Evolutionary conservation across 2,888 invertebrate species (phyloP), one percentile per base, ranked within the genome.

Genomic region (Acleris emargana): DNA sequence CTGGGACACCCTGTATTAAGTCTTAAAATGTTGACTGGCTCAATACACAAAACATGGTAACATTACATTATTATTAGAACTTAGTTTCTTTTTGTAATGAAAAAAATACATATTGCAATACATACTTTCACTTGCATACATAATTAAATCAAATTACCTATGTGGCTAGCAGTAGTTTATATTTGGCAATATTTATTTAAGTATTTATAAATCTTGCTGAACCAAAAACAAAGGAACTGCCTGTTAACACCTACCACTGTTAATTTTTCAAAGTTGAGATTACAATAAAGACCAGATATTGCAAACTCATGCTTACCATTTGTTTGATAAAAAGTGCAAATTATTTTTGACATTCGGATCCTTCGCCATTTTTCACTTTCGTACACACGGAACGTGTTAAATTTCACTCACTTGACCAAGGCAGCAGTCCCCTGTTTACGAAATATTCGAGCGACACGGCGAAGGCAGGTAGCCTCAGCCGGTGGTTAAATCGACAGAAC

Each of bases 311-410:
- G 69, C 72, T 69, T 64, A 64, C 60, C 45, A 53, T 67, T 69
- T 68, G 62, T 62, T 62, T 66, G 68, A 68, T 70, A 73, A 73
- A 69, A 75, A 70, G 75, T 74, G 74, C 69, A 72, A 70, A 69
- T 74, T 76, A 73, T 76, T 81, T 83, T 81, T 84, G 82, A 85
- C 83, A 79, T 71, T 73, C 77, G 57, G 52, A 79, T 77, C 72
- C 72, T 80, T 84, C 86, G 86, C 83, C 85, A 84, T 85, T 83
- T 64, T 84, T 82, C 78, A 77, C 70, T 74, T 77, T 75, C 74
- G 72, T 77, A 75, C 73, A 73, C 64, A 67, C 50, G 42, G 54
- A 64, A 53, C 66, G 67, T 60, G 63, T 63, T 52, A n/a, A 45
- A 28, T 66, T 38, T 32, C 52, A 52, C n/a, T 55, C 28, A 50